phyloP scores from a whole-genome alignment of 2,888 invertebrate species.

The Eupeodes luniger region DNA sequence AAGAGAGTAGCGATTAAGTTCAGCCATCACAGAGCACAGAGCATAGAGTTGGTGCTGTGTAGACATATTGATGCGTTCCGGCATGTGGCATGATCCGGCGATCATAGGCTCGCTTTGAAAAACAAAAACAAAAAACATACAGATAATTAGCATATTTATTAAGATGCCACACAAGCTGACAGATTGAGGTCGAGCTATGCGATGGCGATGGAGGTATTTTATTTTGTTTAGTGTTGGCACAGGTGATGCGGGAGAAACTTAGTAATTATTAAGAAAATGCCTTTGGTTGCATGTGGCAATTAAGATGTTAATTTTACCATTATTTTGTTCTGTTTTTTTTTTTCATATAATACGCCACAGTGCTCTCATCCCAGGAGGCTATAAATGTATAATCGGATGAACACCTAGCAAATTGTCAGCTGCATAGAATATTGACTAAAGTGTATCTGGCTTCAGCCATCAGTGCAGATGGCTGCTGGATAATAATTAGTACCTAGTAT shows the following conservation, averaged over 20 bases:
- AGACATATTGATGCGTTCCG: conserved; percentile 47
- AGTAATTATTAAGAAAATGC: conserved; percentile 19
- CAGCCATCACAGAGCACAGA: conserved; percentile 24
- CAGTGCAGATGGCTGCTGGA: neutral
- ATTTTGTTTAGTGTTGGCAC: conserved; percentile 40
- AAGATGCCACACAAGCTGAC: conserved; percentile 75
- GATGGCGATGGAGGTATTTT: conserved; percentile 24
- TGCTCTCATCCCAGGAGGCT: conserved; percentile 22
- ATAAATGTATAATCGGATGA: conserved; percentile 36
- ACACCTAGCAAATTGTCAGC: conserved; percentile 72
- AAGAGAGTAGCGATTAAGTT: conserved; percentile 49
- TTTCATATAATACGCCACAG: too few relatives aligned
- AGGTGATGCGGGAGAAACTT: conserved; percentile 58
- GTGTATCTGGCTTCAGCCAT: neutral
- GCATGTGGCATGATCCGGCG: neutral
- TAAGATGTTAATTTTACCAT: conserved; percentile 70
- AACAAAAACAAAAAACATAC: conserved; percentile 11
- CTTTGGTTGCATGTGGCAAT: conserved; percentile 58
- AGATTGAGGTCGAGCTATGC: conserved; percentile 63
- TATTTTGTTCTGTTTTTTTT: neutral
- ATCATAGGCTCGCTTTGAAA: neutral
- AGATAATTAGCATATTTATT: conserved; percentile 73
- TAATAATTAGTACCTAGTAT: conserved; percentile 19
- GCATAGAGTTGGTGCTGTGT: neutral
- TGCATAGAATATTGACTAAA: conserved; percentile 9